Conservation (phyloP, 2,888 invertebrate species). For the Melinaea marsaeus region DNA sequence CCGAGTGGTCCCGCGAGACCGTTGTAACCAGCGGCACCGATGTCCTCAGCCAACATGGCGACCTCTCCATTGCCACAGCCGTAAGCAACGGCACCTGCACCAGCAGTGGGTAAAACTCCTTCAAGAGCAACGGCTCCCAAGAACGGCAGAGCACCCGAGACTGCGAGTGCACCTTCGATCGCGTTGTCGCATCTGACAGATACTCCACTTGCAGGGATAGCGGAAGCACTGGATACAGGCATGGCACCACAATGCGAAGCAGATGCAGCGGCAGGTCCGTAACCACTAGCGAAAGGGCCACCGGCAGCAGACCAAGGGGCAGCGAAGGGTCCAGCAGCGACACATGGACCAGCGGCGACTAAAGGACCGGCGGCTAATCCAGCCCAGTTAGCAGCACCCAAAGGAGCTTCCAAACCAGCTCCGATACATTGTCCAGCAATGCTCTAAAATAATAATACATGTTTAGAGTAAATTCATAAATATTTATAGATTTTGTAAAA, state of each 20-base stretch:
- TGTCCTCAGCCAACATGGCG: conserved; percentile 17
- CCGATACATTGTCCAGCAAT: conserved; percentile 34
- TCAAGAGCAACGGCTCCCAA: conserved; percentile 16
- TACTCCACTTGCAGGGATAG: conserved; percentile 22
- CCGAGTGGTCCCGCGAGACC: conserved; percentile 20
- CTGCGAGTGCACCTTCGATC: conserved; percentile 37
- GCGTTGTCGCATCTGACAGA: conserved; percentile 29
- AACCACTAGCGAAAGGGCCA: conserved; percentile 8
- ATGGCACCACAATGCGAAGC: conserved; percentile 14
- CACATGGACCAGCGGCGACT: conserved; percentile 11
- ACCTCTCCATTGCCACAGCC: conserved; percentile 23
- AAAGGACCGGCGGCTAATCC: conserved; percentile 6
- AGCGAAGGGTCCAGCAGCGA: conserved; percentile 12
- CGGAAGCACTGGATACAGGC: conserved; percentile 16
- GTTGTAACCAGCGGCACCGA: conserved; percentile 8
- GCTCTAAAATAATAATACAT: conserved; percentile 27
- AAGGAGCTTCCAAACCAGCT: conserved; percentile 6
- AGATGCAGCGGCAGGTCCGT: conserved; percentile 9
- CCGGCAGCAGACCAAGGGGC: conserved; percentile 13
- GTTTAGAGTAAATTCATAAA: not conserved
- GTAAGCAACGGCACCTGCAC: conserved; percentile 16
- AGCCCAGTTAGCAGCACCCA: conserved; percentile 2
- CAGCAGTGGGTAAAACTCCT: conserved; percentile 26
- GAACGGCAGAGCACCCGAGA: conserved; percentile 28
- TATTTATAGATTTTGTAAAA: no score